phyloP scores from a whole-genome alignment of 2,113 vertebrate genomes.

The Etheostoma spectabile region DNA sequence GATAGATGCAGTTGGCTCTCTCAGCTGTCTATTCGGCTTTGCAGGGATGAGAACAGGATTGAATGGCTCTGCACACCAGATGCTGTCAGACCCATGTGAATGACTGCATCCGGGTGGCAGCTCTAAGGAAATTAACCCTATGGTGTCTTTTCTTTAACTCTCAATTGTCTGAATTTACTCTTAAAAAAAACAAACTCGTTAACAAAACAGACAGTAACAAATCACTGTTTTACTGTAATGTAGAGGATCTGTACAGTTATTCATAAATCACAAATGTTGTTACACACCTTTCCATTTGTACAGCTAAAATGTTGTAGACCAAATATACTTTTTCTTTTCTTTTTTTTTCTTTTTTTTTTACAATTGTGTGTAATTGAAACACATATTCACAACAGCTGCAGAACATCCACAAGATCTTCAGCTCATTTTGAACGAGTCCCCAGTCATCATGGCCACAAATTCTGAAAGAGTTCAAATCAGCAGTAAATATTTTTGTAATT shows the following conservation, averaged over 20 bases:
- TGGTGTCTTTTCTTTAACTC: constrained; percentile 43
- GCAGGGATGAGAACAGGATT: constrained; percentile 82
- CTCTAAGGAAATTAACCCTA: constrained; percentile 81
- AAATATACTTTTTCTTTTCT: background rate
- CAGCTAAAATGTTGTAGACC: background rate
- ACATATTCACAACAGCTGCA: constrained; percentile 4
- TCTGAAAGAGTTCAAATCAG: constrained; percentile 63
- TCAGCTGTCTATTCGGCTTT: constrained; percentile 74
- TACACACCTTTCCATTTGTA: background rate
- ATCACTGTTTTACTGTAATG: constrained; percentile 1
- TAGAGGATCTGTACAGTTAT: constrained; percentile 12
- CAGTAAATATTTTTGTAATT: background rate
- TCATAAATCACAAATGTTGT: constrained; percentile 7
- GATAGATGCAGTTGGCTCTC: constrained; percentile 71
- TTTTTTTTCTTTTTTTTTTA: background rate
- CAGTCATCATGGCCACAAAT: constrained; percentile 83
- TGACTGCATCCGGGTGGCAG: constrained; percentile 82
- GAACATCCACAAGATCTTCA: constrained; percentile 41
- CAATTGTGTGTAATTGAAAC: background rate
- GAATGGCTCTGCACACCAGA: constrained; percentile 80
- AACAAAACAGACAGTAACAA: constrained; percentile 2
- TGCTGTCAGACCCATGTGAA: constrained; percentile 76
- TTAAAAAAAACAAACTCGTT: background rate
- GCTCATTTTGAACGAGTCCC: constrained; percentile 83
- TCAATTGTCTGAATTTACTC: background rate